Conservation (phyloP, 2,113 vertebrate genomes). For the Sphaerodactylus townsendi region DNA sequence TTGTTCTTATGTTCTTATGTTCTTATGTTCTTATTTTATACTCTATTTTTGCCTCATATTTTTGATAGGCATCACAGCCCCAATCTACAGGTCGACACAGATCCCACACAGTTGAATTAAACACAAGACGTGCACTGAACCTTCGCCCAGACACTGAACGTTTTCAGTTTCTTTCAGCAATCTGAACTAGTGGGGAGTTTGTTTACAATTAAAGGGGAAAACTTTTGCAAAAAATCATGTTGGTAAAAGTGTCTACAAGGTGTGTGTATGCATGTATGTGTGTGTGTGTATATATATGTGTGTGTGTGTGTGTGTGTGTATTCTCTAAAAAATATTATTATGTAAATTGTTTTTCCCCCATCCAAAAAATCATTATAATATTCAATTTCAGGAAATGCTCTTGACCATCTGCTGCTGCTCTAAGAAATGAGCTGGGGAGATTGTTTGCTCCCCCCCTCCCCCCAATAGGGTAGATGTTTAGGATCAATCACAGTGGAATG, state of each 20-base stretch:
- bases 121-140: background rate
- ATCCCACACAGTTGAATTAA: background rate
- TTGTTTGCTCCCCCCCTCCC: conserved; percentile 49
- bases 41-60: rapidly evolving
- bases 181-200: conserved; percentile 28
- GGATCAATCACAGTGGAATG: conserved; percentile 12
- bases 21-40: rapidly evolving
- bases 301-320: background rate
- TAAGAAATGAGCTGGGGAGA: conserved; percentile 52
- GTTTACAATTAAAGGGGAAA: conserved; percentile 66
- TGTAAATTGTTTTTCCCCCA: conserved; percentile 53
- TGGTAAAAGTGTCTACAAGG: too few species aligned
- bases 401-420: conserved; percentile 68
- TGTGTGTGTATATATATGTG: background rate
- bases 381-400: conserved; percentile 67
- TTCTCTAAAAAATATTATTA: conserved; percentile 62
- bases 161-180: conserved; percentile 49
- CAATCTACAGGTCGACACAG: rapidly evolving
- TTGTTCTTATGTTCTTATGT: too few species aligned
- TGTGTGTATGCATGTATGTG: background rate
- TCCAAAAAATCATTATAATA: conserved; percentile 62
- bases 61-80: background rate
- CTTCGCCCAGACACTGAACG: conserved; percentile 11
- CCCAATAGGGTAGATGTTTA: conserved; percentile 32
- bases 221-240: too few species aligned